Percentiles rank a stretch among this genome's conserved stretches.
Evolutionary conservation across 2,113 vertebrate species (phyloP).

Genomic region (Hippoglossus stenolepis): DNA sequence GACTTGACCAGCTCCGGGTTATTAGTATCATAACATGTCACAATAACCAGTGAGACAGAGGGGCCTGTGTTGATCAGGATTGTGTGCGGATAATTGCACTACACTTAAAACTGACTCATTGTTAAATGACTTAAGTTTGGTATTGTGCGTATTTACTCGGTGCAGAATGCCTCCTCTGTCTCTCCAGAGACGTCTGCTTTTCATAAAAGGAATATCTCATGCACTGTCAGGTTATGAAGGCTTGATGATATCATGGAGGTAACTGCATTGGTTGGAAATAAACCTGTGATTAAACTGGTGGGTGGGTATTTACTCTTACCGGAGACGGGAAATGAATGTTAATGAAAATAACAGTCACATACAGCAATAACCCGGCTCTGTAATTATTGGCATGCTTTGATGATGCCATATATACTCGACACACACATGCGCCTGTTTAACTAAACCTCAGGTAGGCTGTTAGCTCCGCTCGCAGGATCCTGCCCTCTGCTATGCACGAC

Average conservation of each 20-base stretch:
- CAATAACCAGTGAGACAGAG: not conserved
- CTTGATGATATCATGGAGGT: slow-evolving; percentile 87
- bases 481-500: slow-evolving; percentile 42
- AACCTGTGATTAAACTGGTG: slow-evolving; percentile 91
- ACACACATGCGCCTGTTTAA: slow-evolving; percentile 65
- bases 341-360: slow-evolving; percentile 91
- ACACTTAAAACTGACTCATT: slow-evolving; percentile 5
- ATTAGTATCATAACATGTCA: slow-evolving; percentile 45
- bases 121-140: slow-evolving; percentile 31
- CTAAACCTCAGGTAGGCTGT: slow-evolving; percentile 72
- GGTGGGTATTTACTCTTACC: slow-evolving; percentile 85
- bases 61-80: slow-evolving; percentile 3
- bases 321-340: slow-evolving; percentile 91
- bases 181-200: slow-evolving; percentile 34
- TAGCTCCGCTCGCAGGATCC: slow-evolving; percentile 52
- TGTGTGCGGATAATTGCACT: not conserved
- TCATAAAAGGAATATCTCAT: slow-evolving; percentile 58
- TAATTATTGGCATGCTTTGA: slow-evolving; percentile 84
- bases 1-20: slow-evolving; percentile 65
- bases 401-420: slow-evolving; percentile 70
- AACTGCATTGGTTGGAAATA: slow-evolving; percentile 88
- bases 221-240: slow-evolving; percentile 80
- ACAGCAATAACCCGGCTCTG: slow-evolving; percentile 84
- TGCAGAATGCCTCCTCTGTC: slow-evolving; percentile 5
- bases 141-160: slow-evolving; percentile 29